Conservation (phyloP, 2,888 invertebrate species). For the Euplexia lucipara region DNA sequence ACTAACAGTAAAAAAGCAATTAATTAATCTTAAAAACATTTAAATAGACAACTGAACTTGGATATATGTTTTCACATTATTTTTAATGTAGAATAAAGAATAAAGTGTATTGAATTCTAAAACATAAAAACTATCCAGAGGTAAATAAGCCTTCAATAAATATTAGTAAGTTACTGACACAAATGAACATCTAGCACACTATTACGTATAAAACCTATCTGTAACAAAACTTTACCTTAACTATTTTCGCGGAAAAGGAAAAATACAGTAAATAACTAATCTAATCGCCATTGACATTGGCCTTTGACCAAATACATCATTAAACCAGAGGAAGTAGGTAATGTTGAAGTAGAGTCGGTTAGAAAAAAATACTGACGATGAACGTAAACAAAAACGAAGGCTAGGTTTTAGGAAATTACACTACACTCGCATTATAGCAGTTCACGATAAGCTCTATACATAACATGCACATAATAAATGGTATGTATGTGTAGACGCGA, state of each 20-base stretch:
- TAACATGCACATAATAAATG: conserved; percentile 10
- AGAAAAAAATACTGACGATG: conserved; percentile 33
- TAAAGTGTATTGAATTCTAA: too few relatives aligned
- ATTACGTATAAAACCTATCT: neutral
- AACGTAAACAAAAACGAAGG: conserved; percentile 48
- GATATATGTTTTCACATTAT: neutral
- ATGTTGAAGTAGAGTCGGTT: conserved; percentile 19
- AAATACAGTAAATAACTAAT: conserved; percentile 23
- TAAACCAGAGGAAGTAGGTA: conserved; percentile 50
- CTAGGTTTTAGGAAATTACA: conserved; percentile 44
- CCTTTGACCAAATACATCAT: conserved; percentile 54
- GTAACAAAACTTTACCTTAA: neutral
- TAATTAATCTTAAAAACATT: neutral
- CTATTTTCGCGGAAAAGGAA: conserved; percentile 31
- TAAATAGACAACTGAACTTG: neutral
- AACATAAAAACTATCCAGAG: neutral
- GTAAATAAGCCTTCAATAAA: neutral
- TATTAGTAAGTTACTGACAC: conserved; percentile 3
- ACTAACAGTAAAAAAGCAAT: neutral
- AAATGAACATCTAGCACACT: neutral
- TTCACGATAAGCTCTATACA: conserved; percentile 37
- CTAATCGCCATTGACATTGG: conserved; percentile 53
- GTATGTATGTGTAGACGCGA: conserved; percentile 6
- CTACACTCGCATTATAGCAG: conserved; percentile 22
- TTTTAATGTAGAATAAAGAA: too few relatives aligned